Evolutionary conservation across 2,888 invertebrate genomes (phyloP).

Genomic region (Blera fallax): DNA sequence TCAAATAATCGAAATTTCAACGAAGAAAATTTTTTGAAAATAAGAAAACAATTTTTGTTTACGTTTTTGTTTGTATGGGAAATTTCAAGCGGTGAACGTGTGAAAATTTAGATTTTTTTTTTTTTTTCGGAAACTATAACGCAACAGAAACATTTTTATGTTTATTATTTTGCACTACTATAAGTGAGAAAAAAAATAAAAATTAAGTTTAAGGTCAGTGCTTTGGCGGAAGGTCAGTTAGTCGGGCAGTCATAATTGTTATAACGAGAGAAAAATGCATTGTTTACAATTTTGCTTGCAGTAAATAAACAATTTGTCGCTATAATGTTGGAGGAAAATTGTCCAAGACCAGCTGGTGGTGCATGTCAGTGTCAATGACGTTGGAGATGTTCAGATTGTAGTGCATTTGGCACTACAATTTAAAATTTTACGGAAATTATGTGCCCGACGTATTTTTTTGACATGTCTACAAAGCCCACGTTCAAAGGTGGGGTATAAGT

Average conservation of each 20-base stretch:
- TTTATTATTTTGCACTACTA: neutral
- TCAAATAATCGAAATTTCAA: neutral
- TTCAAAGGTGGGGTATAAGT: no score
- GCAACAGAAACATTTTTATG: neutral
- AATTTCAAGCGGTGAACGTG: neutral
- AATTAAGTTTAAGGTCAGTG: slow-evolving; percentile 1
- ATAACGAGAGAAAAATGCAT: neutral
- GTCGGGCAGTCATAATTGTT: neutral
- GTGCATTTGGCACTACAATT: no score
- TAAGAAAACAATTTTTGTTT: neutral
- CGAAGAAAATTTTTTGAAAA: neutral
- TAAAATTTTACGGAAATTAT: no score
- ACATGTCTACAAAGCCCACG: no score
- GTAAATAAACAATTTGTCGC: slow-evolving; percentile 18
- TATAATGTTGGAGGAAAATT: neutral
- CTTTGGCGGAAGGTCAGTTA: neutral
- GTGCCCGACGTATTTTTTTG: no score
- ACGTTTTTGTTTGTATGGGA: neutral
- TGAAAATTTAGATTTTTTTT: neutral
- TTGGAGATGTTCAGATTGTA: neutral
- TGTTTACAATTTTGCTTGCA: slow-evolving; percentile 3
- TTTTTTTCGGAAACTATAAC: neutral
- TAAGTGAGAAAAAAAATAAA: neutral
- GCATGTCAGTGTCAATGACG: neutral
- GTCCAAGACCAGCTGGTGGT: neutral